A percentile compares a stretch with the other conserved stretches of the same genome.
phyloP scores from a whole-genome alignment of 2,113 vertebrate genomes.

The Triplophysa dalaica region DNA sequence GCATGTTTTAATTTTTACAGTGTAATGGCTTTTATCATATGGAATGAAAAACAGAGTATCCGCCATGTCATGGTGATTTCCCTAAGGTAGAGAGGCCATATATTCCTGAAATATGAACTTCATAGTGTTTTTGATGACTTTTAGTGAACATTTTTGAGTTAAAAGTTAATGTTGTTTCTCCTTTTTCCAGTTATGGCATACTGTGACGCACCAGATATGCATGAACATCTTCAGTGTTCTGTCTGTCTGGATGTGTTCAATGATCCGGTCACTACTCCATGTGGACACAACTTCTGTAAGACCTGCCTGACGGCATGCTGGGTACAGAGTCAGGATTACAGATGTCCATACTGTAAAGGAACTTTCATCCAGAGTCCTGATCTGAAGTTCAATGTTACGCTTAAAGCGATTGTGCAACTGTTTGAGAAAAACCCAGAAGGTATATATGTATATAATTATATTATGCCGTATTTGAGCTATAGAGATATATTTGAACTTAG shows the following conservation, averaged over 20 bases:
- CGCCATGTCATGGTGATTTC: too few relatives aligned
- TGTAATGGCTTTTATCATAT: too few relatives aligned
- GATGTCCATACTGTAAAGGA: constrained; percentile 40
- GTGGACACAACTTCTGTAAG: constrained; percentile 49
- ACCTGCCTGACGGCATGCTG: constrained; percentile 25
- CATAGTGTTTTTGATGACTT: too few relatives aligned
- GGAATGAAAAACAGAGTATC: too few relatives aligned
- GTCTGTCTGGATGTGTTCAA: constrained; percentile 34
- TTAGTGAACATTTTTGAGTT: too few relatives aligned
- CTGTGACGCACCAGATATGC: too few relatives aligned
- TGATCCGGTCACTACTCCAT: constrained; percentile 39
- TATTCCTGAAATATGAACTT: too few relatives aligned
- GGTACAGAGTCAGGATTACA: background rate
- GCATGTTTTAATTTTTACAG: too few relatives aligned
- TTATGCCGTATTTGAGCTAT: background rate
- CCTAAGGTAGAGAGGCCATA: too few relatives aligned
- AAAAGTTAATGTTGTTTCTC: background rate
- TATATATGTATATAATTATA: background rate
- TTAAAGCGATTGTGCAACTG: constrained; percentile 58
- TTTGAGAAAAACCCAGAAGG: constrained; percentile 50
- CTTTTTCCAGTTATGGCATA: background rate
- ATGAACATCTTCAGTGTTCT: constrained; percentile 14
- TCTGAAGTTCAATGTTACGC: constrained; percentile 48
- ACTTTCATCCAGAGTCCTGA: constrained; percentile 12
- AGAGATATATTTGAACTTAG: too few relatives aligned